phyloP scores from a whole-genome alignment of 2,113 vertebrate species.

The Anolis sagrei region DNA sequence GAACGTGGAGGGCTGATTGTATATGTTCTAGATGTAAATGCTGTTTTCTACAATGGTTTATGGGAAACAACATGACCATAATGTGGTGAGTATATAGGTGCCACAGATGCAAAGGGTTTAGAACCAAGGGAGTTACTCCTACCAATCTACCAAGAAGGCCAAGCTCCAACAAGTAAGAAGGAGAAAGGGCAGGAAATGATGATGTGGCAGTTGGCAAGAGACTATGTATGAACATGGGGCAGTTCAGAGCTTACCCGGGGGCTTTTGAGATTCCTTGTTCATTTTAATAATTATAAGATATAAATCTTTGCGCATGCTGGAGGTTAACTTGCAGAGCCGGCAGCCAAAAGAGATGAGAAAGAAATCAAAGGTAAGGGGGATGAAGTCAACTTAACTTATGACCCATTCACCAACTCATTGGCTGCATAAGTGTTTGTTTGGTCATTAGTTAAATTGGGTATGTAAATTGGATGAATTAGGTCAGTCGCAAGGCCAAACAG shows the following conservation, averaged over 20 bases:
- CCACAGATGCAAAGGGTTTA: background rate
- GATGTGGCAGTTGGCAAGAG: constrained; percentile 7
- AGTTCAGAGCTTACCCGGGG: constrained; percentile 1
- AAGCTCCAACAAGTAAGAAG: constrained; percentile 8
- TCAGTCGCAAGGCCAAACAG: too few relatives aligned
- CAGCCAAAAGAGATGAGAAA: background rate
- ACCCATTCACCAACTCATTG: background rate
- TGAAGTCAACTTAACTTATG: background rate
- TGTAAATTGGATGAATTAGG: background rate
- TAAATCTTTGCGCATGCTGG: constrained; percentile 2
- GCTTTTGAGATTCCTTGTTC: background rate
- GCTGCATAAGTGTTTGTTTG: background rate
- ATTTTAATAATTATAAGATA: constrained; percentile 30
- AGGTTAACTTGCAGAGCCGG: background rate
- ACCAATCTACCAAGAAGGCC: background rate
- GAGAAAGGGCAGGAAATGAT: constrained; percentile 1
- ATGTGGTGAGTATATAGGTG: background rate
- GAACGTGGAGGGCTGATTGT: too few relatives aligned
- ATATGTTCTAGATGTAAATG: background rate
- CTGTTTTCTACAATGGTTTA: background rate
- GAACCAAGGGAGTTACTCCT: background rate
- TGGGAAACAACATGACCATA: background rate
- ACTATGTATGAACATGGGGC: constrained; percentile 1
- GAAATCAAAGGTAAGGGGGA: background rate
- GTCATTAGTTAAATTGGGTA: background rate